Evolutionary conservation across 2,888 invertebrate species (phyloP), one percentile per base, ranked within the genome.

Genomic region (Parasteatoda lunata): DNA sequence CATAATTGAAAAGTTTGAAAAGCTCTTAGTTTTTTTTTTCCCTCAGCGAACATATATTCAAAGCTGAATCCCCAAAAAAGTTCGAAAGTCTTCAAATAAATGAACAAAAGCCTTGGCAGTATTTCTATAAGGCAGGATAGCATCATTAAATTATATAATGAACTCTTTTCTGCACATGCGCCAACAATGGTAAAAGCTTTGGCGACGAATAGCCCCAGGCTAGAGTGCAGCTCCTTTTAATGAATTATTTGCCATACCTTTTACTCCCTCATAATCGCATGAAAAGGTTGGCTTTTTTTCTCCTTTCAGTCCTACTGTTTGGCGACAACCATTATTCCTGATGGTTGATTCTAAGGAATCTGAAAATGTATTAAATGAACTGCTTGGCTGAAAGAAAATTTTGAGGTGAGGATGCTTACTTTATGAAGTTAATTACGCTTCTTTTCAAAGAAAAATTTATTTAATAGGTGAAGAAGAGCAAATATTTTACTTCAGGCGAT

Each of bases 211-310:
- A 9, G 72, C 80, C 72, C 49, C 64, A 65, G 72, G 80, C 30
- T 30, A 45, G 48, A 76, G 15, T 71, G 52, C 15, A 64, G 52
- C 47, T 15, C 47, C 79, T 79, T 79, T 79, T 82, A 82, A 82
- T 82, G 82, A 82, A 82, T 69, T 76, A 76, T 75, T 81, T 81
- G 73, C 51, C 72, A 49, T 5, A n/a, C 70, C 47, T 48, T 13
- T 70, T 48, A n/a, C n/a, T 47, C 54, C 13, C 54, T 54, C 13
- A 54, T 54, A 54, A 54, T 54, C 54, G 9, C 54, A 54, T 54
- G 54, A 54, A 54, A 54, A 54, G 54, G 54, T 54, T 54, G 54
- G 13, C 9, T 54, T 9, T n/a, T 54, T 54, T 54, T 3, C 54
- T 54, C 13, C 13, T 54, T 54, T 54, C 9, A 13, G 54, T 54